Conservation (phyloP, 2,113 vertebrate genomes). For the Ursus arctos region DNA sequence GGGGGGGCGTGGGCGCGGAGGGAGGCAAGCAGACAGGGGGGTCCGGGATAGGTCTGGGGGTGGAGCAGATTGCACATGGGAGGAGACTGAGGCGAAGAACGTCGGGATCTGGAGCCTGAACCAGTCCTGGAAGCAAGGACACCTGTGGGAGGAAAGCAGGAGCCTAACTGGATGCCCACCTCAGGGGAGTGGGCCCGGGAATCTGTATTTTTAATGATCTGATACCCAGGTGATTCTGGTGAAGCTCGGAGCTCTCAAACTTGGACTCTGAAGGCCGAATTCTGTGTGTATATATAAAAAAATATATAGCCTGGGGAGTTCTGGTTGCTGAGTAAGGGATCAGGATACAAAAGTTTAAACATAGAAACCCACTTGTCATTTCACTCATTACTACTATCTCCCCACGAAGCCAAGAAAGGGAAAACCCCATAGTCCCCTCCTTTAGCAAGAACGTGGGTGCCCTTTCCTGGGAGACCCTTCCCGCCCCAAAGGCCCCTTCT, state of each 20-base stretch:
- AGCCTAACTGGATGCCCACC: background rate
- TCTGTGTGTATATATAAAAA: background rate
- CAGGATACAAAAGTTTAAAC: background rate
- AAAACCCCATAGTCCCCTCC: background rate
- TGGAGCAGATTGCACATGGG: background rate
- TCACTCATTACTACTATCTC: background rate
- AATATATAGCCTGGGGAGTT: background rate
- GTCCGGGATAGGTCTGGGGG: background rate
- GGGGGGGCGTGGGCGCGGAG: accelerated
- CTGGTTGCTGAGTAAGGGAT: background rate
- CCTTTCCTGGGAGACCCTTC: background rate
- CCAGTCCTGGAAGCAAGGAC: background rate
- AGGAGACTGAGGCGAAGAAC: too few species aligned
- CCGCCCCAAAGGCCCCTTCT: background rate
- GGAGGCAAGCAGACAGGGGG: background rate
- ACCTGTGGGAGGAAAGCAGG: accelerated
- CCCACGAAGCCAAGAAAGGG: background rate
- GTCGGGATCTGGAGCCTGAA: background rate
- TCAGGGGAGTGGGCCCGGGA: background rate
- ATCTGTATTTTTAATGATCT: background rate
- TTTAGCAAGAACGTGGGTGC: background rate
- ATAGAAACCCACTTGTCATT: background rate
- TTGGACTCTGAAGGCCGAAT: background rate
- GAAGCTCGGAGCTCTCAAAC: background rate
- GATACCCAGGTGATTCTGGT: background rate